Conservation (phyloP, 2,797 vertebrate species). For the Nothura maculosa region DNA sequence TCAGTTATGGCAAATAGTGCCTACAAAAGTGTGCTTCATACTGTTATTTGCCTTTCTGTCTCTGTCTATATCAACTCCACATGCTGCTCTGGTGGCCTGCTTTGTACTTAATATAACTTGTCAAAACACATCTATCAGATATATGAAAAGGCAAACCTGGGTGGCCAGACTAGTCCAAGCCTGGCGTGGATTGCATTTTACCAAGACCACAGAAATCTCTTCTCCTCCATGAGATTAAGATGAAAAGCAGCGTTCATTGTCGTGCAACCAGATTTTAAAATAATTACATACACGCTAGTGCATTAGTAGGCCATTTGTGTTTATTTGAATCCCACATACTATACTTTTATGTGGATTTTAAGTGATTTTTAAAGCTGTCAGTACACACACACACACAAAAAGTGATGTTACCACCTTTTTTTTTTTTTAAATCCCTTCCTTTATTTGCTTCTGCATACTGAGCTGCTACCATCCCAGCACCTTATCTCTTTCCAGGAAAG, state of each 20-base stretch:
- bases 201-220: conserved; percentile 65
- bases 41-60: conserved; percentile 79
- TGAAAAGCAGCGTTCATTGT: conserved; percentile 68
- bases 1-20: conserved; percentile 69
- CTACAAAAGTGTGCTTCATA: conserved; percentile 74
- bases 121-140: conserved; percentile 88
- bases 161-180: conserved; percentile 80
- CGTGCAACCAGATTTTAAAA: conserved; percentile 76
- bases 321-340: conserved; percentile 74
- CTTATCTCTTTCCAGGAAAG: conserved; percentile 59
- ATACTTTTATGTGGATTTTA: conserved; percentile 73
- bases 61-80: conserved; percentile 83
- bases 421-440: background rate
- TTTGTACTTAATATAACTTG: conserved; percentile 88
- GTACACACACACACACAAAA: background rate
- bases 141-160: conserved; percentile 80
- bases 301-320: conserved; percentile 63
- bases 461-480: conserved; percentile 3
- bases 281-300: conserved; percentile 68
- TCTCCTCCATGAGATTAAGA: conserved; percentile 62
- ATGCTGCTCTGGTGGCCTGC: conserved; percentile 82
- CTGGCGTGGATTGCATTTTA: conserved; percentile 65
- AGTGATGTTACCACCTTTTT: conserved; percentile 40
- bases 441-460: conserved; percentile 6
- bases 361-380: conserved; percentile 72